Evolutionary conservation across 2,888 invertebrate species (phyloP).

Genomic region (Catonia carolina): DNA sequence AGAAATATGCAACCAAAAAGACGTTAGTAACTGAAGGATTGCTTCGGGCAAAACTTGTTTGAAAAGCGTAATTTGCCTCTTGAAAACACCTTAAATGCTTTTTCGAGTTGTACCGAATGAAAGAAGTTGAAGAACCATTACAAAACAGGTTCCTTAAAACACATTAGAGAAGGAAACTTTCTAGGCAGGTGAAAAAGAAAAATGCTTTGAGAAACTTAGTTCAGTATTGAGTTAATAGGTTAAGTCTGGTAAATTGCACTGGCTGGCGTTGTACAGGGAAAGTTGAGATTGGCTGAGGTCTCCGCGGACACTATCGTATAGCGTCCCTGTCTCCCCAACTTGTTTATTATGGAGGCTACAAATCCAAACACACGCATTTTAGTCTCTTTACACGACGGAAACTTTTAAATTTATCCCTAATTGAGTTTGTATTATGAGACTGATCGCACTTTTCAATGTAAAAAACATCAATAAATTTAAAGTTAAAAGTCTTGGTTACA

Average conservation of each 20-base stretch:
- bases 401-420: no score
- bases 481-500: no score
- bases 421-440: no score
- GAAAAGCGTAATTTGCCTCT: slow-evolving; percentile 3
- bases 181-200: slow-evolving; percentile 8
- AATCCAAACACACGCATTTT: no score
- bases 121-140: slow-evolving; percentile 7
- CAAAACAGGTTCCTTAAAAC: not conserved
- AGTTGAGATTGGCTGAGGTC: not conserved
- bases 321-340: not conserved
- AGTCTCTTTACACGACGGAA: no score
- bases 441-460: no score
- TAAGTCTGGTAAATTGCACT: slow-evolving; percentile 10
- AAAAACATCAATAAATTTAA: no score
- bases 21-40: not conserved
- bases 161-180: not conserved
- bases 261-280: not conserved
- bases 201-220: slow-evolving; percentile 4
- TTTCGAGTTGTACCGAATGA: not conserved
- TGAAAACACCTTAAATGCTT: slow-evolving; percentile 3
- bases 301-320: not conserved
- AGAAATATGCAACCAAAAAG: not conserved
- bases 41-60: slow-evolving; percentile 2
- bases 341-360: no score
- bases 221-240: slow-evolving; percentile 11